Conservation (phyloP, 2,113 vertebrate species). For the Rhynchomys soricoides region DNA sequence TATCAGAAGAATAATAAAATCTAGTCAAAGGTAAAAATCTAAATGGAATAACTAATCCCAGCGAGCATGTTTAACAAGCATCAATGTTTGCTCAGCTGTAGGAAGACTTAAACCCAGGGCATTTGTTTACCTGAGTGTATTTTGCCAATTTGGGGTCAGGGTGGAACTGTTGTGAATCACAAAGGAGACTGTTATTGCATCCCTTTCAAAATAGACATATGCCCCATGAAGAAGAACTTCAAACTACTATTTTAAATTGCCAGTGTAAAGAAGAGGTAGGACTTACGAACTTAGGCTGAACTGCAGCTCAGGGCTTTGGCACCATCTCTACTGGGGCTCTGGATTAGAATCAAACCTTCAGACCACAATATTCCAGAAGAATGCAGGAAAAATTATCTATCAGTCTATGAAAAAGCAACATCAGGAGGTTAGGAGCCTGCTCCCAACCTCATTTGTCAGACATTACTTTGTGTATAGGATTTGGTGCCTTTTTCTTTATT, state of each 20-base stretch:
- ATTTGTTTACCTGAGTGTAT: not conserved
- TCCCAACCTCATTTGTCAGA: conserved; percentile 51
- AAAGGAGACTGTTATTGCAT: not conserved
- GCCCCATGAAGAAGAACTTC: not conserved
- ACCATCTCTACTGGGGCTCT: not conserved
- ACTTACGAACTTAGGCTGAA: not conserved
- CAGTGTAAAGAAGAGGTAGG: not conserved
- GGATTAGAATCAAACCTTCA: not conserved
- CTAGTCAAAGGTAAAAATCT: not conserved
- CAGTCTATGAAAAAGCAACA: not conserved
- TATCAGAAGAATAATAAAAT: not conserved
- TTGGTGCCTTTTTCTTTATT: conserved; percentile 85
- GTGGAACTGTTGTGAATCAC: not conserved
- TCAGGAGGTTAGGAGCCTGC: conserved; percentile 27
- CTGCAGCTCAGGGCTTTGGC: not conserved
- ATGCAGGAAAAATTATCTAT: not conserved
- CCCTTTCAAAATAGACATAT: not conserved
- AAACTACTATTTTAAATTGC: not conserved
- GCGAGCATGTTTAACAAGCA: not conserved
- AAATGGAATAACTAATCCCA: not conserved
- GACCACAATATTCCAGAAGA: not conserved
- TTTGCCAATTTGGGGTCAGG: not conserved
- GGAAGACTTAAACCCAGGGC: not conserved
- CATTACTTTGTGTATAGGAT: conserved; percentile 83
- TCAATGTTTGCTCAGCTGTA: not conserved